A percentile compares a stretch with the other conserved stretches of the same genome.
phyloP scores from a whole-genome alignment of 2,888 invertebrate genomes.

The Pachymerium ferrugineum region DNA sequence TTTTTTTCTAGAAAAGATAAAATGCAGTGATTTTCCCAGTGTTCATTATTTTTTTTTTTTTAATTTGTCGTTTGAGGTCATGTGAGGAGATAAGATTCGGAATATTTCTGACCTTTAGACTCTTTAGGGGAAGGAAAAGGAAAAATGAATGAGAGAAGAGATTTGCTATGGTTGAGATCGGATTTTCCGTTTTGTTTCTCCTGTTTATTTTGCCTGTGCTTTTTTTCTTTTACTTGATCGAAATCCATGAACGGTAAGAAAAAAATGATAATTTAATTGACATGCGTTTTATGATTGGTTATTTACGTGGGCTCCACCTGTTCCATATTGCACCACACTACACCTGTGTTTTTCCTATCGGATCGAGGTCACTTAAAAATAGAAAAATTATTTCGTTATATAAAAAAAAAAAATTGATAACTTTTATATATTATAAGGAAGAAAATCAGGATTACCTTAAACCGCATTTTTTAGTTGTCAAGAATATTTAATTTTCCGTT shows the following conservation, averaged over 20 bases:
- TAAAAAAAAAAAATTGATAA: not conserved
- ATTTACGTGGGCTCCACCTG: not conserved
- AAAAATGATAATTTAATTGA: not conserved
- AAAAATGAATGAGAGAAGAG: not conserved
- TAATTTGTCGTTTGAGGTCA: slow-evolving; percentile 14
- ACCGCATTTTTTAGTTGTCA: no score
- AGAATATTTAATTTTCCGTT: no score
- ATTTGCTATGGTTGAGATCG: not conserved
- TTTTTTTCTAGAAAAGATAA: no score
- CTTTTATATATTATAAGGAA: no score
- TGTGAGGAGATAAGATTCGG: not conserved
- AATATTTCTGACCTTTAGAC: not conserved
- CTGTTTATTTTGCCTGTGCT: not conserved
- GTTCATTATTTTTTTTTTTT: no score
- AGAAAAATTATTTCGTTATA: not conserved
- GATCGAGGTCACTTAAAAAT: not conserved
- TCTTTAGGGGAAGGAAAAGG: not conserved
- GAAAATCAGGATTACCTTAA: no score
- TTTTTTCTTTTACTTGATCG: not conserved
- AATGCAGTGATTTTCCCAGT: no score
- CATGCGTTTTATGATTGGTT: slow-evolving; percentile 12
- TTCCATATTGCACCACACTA: not conserved
- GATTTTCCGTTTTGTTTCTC: not conserved
- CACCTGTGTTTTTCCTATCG: no score
- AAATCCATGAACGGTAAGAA: not conserved